Base-by-base conservation (phyloP, 2,888 invertebrate genomes). In the Acholoe squamosa region DNA sequence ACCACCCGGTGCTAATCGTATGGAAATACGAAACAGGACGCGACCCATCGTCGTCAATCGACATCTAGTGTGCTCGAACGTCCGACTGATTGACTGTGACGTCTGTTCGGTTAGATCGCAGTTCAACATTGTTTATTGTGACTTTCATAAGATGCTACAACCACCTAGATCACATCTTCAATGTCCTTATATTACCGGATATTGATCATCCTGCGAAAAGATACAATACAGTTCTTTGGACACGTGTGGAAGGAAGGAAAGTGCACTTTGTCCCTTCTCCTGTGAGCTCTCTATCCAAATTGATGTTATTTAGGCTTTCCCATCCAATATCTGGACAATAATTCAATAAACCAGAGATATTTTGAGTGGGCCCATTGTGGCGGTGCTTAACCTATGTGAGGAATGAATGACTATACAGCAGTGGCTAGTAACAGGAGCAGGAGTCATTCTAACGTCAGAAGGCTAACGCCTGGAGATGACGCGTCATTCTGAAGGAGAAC, bases 1-100 rank as follows among this genome's bases (percentile, higher is more conserved):
- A 86, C 56, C 86, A 86, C 86, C 86, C 86, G 86, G 86, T 25
- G 86, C 25, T 86, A 86, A 52, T 86, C 54, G 54, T 31, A 86
- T 54, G 56, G 52, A 54, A 86, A 86, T 86, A 1, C 54, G 16
- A 52, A 56, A 86, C 86, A 56, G 25, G 54, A 52, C 31, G 84
- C 19, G 84, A 14, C 43, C 22, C n/a, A 43, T 34, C 10, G 43
- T 1, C 22, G 33, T 7, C n/a, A 16, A 84, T 43, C n/a, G 84
- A 19, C 71, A 16, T 10, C 84, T 22, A 34, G n/a, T 31, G 5
- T 34, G 5, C 28, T 25, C 34, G 84, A 19, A 34, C 43, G 22
- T 16, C 16, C 84, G 84, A n/a, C 34, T 22, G 25, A 71, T 28
- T 71, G 71, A 25, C 71, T 28, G 31, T 14, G 5, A 28, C 61